phyloP scores from a whole-genome alignment of 2,113 vertebrate genomes.

The Platichthys flesus region DNA sequence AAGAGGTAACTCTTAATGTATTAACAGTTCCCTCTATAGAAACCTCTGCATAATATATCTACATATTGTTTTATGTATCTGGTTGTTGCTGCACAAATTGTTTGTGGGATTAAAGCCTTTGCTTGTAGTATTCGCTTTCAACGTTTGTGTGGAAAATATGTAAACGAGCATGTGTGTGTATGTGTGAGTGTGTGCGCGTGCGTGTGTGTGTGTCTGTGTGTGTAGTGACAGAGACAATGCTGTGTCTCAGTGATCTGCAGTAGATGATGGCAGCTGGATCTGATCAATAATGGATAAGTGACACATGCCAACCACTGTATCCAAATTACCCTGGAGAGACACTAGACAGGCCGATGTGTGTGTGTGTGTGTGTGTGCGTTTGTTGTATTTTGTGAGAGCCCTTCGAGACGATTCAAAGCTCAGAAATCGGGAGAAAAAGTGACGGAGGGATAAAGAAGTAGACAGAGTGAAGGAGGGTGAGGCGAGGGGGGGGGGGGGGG shows the following conservation, averaged over 20 bases:
- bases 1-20: too few species aligned
- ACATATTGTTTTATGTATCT: too few species aligned
- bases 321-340: constrained; percentile 60
- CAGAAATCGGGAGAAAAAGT: constrained; percentile 45
- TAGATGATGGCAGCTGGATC: constrained; percentile 77
- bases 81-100: too few species aligned
- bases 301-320: constrained; percentile 79
- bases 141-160: not conserved
- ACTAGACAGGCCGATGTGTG: constrained; percentile 40
- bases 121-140: too few species aligned
- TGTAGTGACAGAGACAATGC: constrained; percentile 31
- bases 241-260: constrained; percentile 70
- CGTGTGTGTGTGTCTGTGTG: not conserved
- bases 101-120: too few species aligned
- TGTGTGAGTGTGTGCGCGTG: constrained; percentile 2
- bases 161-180: not conserved
- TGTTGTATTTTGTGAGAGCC: constrained; percentile 39
- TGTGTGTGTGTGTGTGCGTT: constrained; percentile 27
- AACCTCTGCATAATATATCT: too few species aligned
- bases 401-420: constrained; percentile 69
- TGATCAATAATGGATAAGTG: constrained; percentile 82
- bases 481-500: constrained; percentile 1
- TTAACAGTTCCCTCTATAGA: too few species aligned
- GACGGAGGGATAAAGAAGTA: constrained; percentile 47
- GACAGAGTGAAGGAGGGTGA: constrained; percentile 22